A percentile compares a stretch with the other conserved stretches of the same genome.
These are phyloP conservation scores for Lasiurus cinereus DNA, from an alignment of 2,113 vertebrate species.

Conservation along the genomic window DNA sequence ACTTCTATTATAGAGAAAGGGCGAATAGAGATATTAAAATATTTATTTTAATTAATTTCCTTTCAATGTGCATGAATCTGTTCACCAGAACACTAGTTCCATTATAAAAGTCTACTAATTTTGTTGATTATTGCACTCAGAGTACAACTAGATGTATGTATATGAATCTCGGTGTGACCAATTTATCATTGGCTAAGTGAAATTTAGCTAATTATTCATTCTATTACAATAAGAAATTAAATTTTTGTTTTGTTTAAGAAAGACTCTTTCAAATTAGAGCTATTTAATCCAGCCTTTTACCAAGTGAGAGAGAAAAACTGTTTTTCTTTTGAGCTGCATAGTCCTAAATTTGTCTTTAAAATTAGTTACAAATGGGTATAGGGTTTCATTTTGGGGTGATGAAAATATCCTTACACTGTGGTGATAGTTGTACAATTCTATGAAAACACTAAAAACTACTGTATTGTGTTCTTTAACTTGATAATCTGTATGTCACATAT, in stretches of 20 bases:
- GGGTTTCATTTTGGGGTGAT: too few species aligned
- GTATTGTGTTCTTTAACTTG: neutral
- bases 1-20: too few species aligned
- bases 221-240: constrained; percentile 4
- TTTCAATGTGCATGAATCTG: too few species aligned
- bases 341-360: constrained; percentile 31
- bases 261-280: neutral
- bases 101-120: neutral
- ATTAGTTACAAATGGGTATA: neutral
- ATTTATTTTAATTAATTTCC: too few species aligned
- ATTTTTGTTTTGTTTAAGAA: constrained; percentile 1
- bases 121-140: constrained; percentile 27
- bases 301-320: neutral
- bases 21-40: too few species aligned
- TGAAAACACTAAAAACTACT: constrained; percentile 7
- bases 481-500: neutral
- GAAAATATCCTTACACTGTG: neutral
- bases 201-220: constrained; percentile 34
- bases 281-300: neutral
- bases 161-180: neutral
- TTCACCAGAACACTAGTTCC: neutral
- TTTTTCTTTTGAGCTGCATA: neutral
- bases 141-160: neutral
- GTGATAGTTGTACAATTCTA: neutral
- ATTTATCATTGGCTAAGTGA: neutral